A percentile compares a stretch with the other conserved stretches of the same genome.
Conservation (phyloP, 1,140 invertebrate genomes). For the Anastatus disparis region DNA sequence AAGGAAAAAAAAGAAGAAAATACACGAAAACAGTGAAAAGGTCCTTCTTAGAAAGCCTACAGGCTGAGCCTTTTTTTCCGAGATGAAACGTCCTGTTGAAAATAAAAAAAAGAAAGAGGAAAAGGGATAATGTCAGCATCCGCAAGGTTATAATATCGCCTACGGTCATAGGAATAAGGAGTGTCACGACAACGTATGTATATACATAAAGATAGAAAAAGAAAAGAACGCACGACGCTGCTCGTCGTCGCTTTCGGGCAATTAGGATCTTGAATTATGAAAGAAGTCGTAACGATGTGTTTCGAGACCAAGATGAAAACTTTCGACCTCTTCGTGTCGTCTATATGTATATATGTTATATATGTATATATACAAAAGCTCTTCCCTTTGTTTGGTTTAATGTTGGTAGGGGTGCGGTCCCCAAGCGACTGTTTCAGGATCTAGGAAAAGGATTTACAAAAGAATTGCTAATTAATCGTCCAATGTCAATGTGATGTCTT, state of each 20-base stretch:
- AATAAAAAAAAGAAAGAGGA: too few species aligned
- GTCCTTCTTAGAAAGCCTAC: background rate
- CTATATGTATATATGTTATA: too few species aligned
- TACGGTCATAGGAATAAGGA: background rate
- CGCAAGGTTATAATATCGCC: slow-evolving; percentile 8
- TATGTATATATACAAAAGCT: too few species aligned
- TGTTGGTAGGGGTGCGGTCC: background rate
- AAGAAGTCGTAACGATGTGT: slow-evolving; percentile 42
- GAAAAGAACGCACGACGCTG: background rate
- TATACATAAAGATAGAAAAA: background rate
- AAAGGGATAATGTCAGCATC: background rate
- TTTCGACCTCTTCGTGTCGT: too few species aligned
- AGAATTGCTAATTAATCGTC: slow-evolving; percentile 28
- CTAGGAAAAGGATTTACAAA: background rate
- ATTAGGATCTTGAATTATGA: slow-evolving; percentile 47
- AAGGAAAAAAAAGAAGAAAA: background rate
- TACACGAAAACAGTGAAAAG: background rate
- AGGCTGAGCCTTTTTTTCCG: background rate
- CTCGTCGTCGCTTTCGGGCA: slow-evolving; percentile 34
- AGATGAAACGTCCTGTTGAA: background rate
- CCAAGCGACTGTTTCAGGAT: background rate
- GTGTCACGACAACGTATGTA: too few species aligned
- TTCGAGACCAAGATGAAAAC: background rate
- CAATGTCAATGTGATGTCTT: background rate
- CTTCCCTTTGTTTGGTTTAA: slow-evolving; percentile 6